Conservation (phyloP, 2,888 invertebrate genomes). For the Dolichopus griseipennis region DNA sequence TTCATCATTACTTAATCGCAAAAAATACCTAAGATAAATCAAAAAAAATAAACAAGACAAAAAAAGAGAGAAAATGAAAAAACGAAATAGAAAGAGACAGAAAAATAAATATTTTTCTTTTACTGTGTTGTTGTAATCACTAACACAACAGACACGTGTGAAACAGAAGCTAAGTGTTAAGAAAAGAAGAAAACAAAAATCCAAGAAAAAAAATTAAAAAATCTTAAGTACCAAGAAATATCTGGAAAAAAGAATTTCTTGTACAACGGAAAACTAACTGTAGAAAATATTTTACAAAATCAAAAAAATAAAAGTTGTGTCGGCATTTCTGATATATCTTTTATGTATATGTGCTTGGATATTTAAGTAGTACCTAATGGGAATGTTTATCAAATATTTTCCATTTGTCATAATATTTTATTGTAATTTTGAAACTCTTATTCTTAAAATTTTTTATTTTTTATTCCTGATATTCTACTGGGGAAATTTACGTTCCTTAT, state of each 20-base stretch:
- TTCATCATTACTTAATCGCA: constrained; percentile 4
- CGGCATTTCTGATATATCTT: neutral
- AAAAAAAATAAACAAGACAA: neutral
- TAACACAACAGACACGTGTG: neutral
- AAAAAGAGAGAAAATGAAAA: neutral
- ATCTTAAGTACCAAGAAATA: constrained; percentile 1
- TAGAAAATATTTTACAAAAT: neutral
- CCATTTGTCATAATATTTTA: too few species aligned
- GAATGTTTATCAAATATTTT: too few species aligned
- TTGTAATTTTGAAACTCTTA: too few species aligned
- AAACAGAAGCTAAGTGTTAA: neutral
- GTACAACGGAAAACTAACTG: too few species aligned
- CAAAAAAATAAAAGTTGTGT: neutral
- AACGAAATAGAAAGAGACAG: neutral
- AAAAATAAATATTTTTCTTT: neutral
- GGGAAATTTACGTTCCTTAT: too few species aligned
- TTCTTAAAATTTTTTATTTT: too few species aligned
- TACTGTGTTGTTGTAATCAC: neutral
- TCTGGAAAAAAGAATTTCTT: neutral
- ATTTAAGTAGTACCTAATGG: too few species aligned
- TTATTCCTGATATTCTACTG: too few species aligned
- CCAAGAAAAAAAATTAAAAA: neutral
- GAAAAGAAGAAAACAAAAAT: neutral
- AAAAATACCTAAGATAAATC: neutral
- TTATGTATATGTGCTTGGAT: too few species aligned